These are phyloP conservation scores for Penaeus chinensis DNA, from an alignment of 1,140 invertebrate species.

Conservation along the genomic window DNA sequence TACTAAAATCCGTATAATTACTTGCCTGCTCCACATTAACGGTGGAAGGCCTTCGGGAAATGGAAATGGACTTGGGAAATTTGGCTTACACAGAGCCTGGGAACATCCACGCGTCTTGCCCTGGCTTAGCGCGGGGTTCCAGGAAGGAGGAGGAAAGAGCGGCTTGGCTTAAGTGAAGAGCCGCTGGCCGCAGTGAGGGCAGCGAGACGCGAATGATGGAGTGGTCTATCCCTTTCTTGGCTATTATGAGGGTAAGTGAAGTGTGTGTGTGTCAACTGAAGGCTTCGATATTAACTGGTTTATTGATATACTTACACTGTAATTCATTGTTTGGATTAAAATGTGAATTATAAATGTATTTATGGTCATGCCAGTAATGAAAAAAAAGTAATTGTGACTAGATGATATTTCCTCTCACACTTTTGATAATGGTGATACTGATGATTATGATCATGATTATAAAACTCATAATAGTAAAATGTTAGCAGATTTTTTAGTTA, in stretches of 20 bases:
- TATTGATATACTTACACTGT: neutral
- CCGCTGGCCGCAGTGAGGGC: no score
- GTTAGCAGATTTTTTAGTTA: no score
- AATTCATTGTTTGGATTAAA: neutral
- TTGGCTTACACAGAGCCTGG: neutral
- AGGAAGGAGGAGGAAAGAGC: neutral
- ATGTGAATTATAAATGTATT: neutral
- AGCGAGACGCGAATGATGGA: no score
- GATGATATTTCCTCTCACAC: no score
- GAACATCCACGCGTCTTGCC: slow-evolving; percentile 1
- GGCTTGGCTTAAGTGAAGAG: neutral
- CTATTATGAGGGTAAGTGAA: neutral
- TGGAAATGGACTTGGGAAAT: slow-evolving; percentile 48
- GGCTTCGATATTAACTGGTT: neutral
- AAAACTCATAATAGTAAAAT: no score
- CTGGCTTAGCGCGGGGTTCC: neutral
- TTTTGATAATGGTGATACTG: no score
- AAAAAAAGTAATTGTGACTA: no score
- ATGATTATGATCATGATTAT: no score
- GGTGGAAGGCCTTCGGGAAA: slow-evolving; percentile 51
- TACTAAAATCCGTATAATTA: slow-evolving; percentile 54
- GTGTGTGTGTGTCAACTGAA: neutral
- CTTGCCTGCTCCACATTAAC: slow-evolving; percentile 45
- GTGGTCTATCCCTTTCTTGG: no score
- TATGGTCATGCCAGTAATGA: no score